A percentile compares a stretch with the other conserved stretches of the same genome.
phyloP scores from a whole-genome alignment of 2,113 vertebrate species.

The Theristicus caerulescens region DNA sequence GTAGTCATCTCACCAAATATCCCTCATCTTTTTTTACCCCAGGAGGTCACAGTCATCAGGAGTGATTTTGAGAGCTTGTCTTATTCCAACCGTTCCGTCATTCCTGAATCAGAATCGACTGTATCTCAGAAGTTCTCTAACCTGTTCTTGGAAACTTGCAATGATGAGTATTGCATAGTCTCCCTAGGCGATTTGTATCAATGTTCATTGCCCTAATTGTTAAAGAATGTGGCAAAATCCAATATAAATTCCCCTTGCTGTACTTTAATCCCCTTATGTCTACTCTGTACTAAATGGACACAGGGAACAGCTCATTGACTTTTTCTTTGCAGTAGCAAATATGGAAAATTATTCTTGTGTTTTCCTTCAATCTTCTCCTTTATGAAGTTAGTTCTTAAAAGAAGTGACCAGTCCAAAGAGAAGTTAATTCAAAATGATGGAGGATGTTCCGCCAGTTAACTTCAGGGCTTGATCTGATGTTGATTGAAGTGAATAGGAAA shows the following conservation, averaged over 20 bases:
- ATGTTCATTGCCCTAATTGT: not conserved
- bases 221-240: not conserved
- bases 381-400: not conserved
- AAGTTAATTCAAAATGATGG: not conserved
- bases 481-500: not conserved
- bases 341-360: not conserved
- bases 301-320: not conserved
- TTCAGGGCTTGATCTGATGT: not conserved
- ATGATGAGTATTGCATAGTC: not conserved
- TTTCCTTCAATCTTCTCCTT: not conserved
- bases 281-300: not conserved
- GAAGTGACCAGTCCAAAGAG: constrained; percentile 5
- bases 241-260: not conserved
- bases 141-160: not conserved
- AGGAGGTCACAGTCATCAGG: not conserved
- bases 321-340: not conserved
- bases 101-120: not conserved
- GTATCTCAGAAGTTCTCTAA: not conserved
- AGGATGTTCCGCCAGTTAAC: not conserved
- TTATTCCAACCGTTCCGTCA: not conserved
- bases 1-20: not conserved
- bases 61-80: not conserved
- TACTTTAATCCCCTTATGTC: not conserved
- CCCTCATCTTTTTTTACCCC: not conserved
- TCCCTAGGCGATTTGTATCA: not conserved